These are phyloP conservation scores for Eublepharis macularius DNA, from an alignment of 2,113 vertebrate genomes.

Conservation along the genomic window DNA sequence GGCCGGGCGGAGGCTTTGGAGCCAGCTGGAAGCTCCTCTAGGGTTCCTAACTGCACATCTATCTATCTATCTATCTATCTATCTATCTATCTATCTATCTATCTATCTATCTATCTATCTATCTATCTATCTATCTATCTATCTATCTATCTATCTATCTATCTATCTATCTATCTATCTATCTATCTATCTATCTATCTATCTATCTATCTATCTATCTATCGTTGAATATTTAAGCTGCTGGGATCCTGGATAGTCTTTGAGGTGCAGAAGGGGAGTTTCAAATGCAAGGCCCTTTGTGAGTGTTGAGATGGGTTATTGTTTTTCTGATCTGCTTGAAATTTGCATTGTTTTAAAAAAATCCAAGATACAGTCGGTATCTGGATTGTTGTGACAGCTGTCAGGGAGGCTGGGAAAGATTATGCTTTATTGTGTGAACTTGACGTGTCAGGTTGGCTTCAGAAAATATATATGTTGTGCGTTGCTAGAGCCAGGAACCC, in stretches of 20 bases:
- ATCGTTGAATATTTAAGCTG: not conserved
- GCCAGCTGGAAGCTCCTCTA: not conserved
- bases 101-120: not conserved
- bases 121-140: no score
- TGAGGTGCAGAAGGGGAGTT: not conserved
- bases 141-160: no score
- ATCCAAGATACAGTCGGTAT: no score
- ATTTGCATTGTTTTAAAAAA: not conserved
- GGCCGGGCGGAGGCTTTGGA: no score
- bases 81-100: not conserved
- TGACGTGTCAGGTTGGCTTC: not conserved
- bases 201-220: not conserved
- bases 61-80: not conserved
- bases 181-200: no score
- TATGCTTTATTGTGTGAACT: not conserved
- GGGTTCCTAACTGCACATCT: not conserved
- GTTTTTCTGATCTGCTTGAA: not conserved
- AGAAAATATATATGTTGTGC: not conserved
- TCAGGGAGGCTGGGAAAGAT: no score
- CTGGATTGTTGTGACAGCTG: not conserved
- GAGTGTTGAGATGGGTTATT: not conserved
- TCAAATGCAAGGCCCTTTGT: not conserved
- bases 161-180: no score
- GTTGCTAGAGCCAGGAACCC: constrained; percentile 33
- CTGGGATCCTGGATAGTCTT: not conserved